Base-by-base conservation (phyloP, 2,888 invertebrate species). In the Anodontia alba region DNA sequence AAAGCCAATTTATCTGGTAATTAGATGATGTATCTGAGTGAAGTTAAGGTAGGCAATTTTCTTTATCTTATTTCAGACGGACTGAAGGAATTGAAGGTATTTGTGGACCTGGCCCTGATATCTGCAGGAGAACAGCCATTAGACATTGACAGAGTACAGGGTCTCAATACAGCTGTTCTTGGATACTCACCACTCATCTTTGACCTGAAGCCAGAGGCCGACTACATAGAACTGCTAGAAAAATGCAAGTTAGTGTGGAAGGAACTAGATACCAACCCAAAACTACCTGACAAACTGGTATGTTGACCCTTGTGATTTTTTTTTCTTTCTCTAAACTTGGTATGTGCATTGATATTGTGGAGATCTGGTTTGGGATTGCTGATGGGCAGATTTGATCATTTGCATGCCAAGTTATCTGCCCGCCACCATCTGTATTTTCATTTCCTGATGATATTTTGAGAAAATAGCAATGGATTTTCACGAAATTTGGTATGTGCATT, bases 131-230 rank as follows among this genome's bases (percentile, higher is more conserved):
- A 92, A 69, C 69, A 82, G 36, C 85, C 82, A 77, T 89, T 90
- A 76, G 92, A 92, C 67, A 91, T 92, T 1, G 83, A 76, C 23
- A 87, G 87, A 73, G 93, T 93, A n/a, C 89, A 90, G 73, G 91
- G 89, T 78, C 87, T 93, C 2, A 92, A 92, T 74, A 86, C 91
- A 5, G 92, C 93, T 7, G 91, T 91, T 15, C 91, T 90, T 7
- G 93, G 92, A 36, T 94, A 90, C 81, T 90, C 93, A 29, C 91
- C 93, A 15, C 88, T 94, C 33, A 93, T 94, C 51, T 94, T 93
- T 84, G 91, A 92, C 70, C 81, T 92, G n/a, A 73, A 88, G 17
- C 38, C 76, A 36, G 54, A 81, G 5, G 82, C 81, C 54, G 90
- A 83, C 20, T 92, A 88, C 66, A 49, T 72, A 2, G 80, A 83